phyloP scores from a whole-genome alignment of 2,888 invertebrate species.

The Drosophila acutilabella region DNA sequence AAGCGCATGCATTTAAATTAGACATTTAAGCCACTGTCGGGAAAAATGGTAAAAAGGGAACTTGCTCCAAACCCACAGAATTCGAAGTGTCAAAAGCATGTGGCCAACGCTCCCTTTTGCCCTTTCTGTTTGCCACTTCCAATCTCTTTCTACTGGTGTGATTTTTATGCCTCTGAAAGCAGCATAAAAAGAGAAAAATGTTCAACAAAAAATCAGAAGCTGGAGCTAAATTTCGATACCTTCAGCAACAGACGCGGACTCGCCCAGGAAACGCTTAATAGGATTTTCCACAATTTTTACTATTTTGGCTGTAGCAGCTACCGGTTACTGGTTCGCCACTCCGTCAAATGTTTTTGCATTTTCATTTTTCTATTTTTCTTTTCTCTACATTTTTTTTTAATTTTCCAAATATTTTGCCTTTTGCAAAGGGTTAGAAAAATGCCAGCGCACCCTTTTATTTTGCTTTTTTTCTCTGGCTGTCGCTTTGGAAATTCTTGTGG shows the following conservation, averaged over 20 bases:
- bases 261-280: constrained; percentile 75
- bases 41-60: constrained; percentile 14
- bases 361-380: constrained; percentile 29
- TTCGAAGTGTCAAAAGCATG: constrained; percentile 54
- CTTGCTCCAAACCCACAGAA: constrained; percentile 31
- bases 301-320: constrained; percentile 67
- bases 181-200: constrained; percentile 4
- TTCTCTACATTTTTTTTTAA: constrained; percentile 45
- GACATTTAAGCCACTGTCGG: constrained; percentile 79
- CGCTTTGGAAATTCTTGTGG: constrained; percentile 68
- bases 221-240: constrained; percentile 47
- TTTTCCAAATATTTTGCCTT: constrained; percentile 70
- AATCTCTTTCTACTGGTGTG: constrained; percentile 35
- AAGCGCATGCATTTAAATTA: constrained; percentile 84
- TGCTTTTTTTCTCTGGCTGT: constrained; percentile 39
- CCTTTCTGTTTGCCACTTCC: neutral
- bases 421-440: constrained; percentile 73
- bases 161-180: constrained; percentile 36
- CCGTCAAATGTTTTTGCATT: constrained; percentile 41
- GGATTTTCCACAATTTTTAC: constrained; percentile 77
- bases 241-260: constrained; percentile 57
- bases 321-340: constrained; percentile 56
- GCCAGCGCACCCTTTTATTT: constrained; percentile 63
- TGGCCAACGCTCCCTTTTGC: constrained; percentile 10
- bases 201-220: neutral